Conservation (phyloP, 1,140 invertebrate genomes). For the Tribolium madens region DNA sequence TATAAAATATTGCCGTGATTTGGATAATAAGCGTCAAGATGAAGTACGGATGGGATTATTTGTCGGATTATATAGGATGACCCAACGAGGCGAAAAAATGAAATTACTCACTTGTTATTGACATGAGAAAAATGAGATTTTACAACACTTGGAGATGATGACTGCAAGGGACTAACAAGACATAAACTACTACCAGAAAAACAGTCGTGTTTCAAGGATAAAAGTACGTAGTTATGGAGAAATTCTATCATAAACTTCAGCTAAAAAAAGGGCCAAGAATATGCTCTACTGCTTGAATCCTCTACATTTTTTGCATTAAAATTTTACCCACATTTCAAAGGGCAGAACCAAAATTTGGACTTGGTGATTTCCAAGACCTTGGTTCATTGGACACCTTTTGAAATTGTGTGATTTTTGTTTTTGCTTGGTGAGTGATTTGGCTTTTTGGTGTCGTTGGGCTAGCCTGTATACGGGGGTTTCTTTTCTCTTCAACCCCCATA, state of each 20-base stretch:
- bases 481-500: constrained; percentile 45
- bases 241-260: too few species aligned
- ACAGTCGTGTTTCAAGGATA: too few species aligned
- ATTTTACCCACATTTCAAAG: too few species aligned
- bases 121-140: background rate
- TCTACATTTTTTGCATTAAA: too few species aligned
- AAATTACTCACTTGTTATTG: background rate
- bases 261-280: too few species aligned
- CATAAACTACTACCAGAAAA: too few species aligned
- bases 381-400: too few species aligned
- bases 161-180: too few species aligned
- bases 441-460: background rate
- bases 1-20: constrained; percentile 25
- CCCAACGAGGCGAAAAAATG: background rate
- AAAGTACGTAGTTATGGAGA: too few species aligned
- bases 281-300: too few species aligned
- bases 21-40: constrained; percentile 25
- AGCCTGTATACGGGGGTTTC: constrained; percentile 14
- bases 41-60: constrained; percentile 21
- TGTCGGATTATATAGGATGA: background rate
- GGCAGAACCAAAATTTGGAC: too few species aligned
- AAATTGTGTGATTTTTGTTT: background rate
- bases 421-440: background rate
- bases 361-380: too few species aligned
- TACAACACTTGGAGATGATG: background rate